Evolutionary conservation across 2,797 vertebrate genomes (phyloP).

Genomic region (Macropus fuliginosus): DNA sequence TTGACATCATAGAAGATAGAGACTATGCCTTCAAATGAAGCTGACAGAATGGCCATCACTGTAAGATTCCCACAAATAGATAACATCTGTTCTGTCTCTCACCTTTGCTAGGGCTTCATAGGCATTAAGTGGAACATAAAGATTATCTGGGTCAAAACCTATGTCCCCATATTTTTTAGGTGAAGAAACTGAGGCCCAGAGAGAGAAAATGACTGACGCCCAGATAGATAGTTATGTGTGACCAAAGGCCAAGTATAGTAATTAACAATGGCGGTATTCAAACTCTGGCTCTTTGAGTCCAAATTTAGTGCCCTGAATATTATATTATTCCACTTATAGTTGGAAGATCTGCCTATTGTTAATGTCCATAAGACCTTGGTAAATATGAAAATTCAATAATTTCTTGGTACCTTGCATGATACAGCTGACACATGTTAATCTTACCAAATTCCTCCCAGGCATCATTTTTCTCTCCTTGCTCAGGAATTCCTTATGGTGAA

Average conservation of each 20-base stretch:
- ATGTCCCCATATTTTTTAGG: neutral
- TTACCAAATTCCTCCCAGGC: neutral
- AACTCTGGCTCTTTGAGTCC: neutral
- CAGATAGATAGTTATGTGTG: neutral
- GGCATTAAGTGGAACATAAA: accelerated
- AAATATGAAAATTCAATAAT: neutral
- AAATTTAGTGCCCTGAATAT: neutral
- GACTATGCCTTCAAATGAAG: neutral
- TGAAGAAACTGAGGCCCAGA: neutral
- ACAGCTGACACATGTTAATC: neutral
- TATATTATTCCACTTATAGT: neutral
- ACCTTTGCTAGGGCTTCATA: neutral
- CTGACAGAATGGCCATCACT: neutral
- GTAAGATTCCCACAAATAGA: neutral
- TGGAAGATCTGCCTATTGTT: neutral
- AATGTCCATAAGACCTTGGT: neutral
- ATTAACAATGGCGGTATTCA: neutral
- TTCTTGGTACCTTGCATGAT: neutral
- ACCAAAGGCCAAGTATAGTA: neutral
- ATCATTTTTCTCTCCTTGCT: neutral
- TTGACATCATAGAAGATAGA: neutral
- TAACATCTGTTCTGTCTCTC: neutral
- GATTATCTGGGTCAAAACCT: neutral
- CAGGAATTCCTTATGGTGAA: neutral
- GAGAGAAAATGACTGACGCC: neutral